A percentile compares a stretch with the other conserved stretches of the same genome.
Conservation (phyloP, 2,113 vertebrate genomes). For the Paradoxurus hermaphroditus region DNA sequence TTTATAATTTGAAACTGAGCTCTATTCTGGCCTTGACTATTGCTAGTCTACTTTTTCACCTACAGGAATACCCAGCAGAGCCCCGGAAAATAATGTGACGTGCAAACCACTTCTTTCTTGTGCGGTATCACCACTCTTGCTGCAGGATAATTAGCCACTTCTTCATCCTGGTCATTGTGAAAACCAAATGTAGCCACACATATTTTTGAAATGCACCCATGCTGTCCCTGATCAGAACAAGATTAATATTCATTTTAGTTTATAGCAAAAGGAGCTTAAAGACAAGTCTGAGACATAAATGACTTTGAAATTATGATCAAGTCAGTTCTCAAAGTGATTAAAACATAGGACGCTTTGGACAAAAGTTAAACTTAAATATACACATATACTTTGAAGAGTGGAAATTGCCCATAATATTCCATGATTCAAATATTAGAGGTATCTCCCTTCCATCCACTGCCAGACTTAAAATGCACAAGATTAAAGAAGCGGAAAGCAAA, state of each 20-base stretch:
- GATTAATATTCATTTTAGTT: background rate
- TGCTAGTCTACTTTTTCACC: background rate
- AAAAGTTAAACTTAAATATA: constrained; percentile 10
- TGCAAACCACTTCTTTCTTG: background rate
- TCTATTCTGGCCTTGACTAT: background rate
- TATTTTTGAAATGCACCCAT: background rate
- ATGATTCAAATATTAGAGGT: background rate
- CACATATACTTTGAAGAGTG: background rate
- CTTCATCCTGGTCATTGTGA: background rate
- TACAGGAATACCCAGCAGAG: background rate
- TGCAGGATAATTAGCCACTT: background rate
- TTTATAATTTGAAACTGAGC: background rate
- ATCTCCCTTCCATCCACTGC: background rate
- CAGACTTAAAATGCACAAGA: background rate
- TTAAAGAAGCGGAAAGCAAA: background rate
- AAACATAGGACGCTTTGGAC: background rate
- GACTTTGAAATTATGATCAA: constrained; percentile 16
- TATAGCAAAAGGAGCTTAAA: background rate
- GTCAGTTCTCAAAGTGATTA: constrained; percentile 29
- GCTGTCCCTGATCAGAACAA: background rate
- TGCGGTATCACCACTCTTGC: fast-evolving
- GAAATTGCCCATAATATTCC: background rate
- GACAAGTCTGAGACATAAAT: background rate
- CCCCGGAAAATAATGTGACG: background rate
- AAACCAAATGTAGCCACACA: background rate